Evolutionary conservation across 2,113 vertebrate genomes (phyloP), one percentile per base, ranked within the genome.

Genomic region (Rhinoptilus africanus): DNA sequence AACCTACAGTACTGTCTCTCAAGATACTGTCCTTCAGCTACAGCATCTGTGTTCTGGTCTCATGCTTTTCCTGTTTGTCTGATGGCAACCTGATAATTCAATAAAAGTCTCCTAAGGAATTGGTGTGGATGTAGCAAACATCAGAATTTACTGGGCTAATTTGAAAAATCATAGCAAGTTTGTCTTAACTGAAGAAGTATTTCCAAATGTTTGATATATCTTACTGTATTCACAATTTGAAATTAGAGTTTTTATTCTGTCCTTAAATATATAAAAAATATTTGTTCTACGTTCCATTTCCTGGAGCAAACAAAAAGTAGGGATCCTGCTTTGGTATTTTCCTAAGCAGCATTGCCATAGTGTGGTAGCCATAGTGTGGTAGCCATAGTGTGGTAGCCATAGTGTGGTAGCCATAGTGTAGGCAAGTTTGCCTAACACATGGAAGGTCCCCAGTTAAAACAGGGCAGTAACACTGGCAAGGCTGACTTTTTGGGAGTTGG

Each of bases 291-390:
- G 34, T 63, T 1, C 2, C 13, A 0, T 10, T 63, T 79, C 5
- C 1, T 4, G 78, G 13, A 45, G 60, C 41, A 11, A 67, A 32
- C 24, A 22, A 2, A 37, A 5, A 45, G 37, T 17, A 21, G 47
- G 23, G 50, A 14, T 7, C 22, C 54, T 45, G 69, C 54, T 20
- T 13, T 13, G 27, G 1, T 0, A 0, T 0, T 0, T 0, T 1
- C 1, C 0, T 0, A 0, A 8, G 59, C 14, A 1, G 50, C 0
- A 66, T 92, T 95, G 92, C 90, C 6, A 14, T 92, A 92, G 88
- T 79, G 45, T 45, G 16, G 43, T 45, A 45, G 43, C 43, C 43
- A 45, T 45, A 45, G 47, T 6, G 47, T 48, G 16, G 43, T 45
- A 45, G 43, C 43, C 43, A 45, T 45, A 45, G 47, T 6, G 47